Evolutionary conservation across 2,797 vertebrate genomes (phyloP).

Genomic region (Sebastes taczanowskii): DNA sequence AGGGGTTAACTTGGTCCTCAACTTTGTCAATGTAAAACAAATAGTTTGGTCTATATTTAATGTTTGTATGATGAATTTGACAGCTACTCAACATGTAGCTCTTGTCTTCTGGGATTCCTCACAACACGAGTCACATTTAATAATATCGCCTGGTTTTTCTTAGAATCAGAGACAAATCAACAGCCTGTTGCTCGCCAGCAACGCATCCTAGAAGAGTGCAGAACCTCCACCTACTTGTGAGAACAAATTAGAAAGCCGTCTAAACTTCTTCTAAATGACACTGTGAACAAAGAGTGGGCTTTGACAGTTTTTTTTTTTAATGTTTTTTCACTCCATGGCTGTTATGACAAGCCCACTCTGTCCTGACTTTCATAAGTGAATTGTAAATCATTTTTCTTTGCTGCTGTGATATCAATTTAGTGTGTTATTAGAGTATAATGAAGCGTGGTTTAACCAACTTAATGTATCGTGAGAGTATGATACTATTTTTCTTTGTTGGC

Average conservation of each 20-base stretch:
- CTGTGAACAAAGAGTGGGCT: conserved; percentile 45
- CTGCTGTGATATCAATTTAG: conserved; percentile 25
- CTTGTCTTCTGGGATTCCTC: conserved; percentile 32
- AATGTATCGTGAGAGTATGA: background rate
- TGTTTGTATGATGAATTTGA: conserved; percentile 18
- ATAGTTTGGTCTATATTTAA: background rate
- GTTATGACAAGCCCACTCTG: conserved; percentile 6
- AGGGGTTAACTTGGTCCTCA: background rate
- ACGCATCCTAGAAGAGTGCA: conserved; percentile 29
- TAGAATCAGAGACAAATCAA: conserved; percentile 24
- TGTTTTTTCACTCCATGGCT: background rate
- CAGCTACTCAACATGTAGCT: conserved; percentile 5
- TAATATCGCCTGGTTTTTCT: conserved; percentile 35
- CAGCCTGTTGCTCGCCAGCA: conserved; percentile 33
- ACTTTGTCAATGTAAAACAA: background rate
- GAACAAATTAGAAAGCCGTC: conserved; percentile 18
- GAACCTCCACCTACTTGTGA: conserved; percentile 46
- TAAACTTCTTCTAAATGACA: conserved; percentile 30
- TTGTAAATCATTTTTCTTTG: conserved; percentile 50
- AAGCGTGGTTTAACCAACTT: conserved; percentile 24
- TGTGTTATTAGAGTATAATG: conserved; percentile 35
- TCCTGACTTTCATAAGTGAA: conserved; percentile 25
- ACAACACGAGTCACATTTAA: conserved; percentile 48
- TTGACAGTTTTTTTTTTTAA: conserved; percentile 27
- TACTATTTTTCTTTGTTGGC: conserved; percentile 1